A percentile compares a stretch with the other conserved stretches of the same genome.
These are phyloP conservation scores for Timandra comae DNA, from an alignment of 2,888 invertebrate species.

Conservation along the genomic window DNA sequence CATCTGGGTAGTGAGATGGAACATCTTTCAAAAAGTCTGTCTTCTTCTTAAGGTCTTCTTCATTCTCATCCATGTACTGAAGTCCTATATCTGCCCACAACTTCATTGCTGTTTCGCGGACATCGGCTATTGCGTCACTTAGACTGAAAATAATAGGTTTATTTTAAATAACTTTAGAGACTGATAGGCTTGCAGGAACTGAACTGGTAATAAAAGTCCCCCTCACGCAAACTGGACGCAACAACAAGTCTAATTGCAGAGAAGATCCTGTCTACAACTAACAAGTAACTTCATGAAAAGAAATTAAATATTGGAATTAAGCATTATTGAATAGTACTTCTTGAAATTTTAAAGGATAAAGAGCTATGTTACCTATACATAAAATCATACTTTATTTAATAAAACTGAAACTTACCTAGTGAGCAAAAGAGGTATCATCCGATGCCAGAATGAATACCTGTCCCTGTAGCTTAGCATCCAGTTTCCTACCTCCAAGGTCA, in stretches of 20 bases:
- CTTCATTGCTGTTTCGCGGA: conserved; percentile 77
- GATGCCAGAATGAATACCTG: conserved; percentile 92
- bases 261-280: too few species aligned
- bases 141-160: conserved; percentile 71
- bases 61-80: conserved; percentile 90
- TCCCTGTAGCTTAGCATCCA: conserved; percentile 88
- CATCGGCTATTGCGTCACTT: conserved; percentile 87
- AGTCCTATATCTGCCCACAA: conserved; percentile 86
- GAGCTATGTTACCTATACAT: too few species aligned
- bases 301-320: too few species aligned
- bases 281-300: too few species aligned
- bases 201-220: too few species aligned
- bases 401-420: conserved; percentile 86
- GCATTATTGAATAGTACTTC: too few species aligned
- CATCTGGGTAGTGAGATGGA: conserved; percentile 85
- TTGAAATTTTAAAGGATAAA: too few species aligned
- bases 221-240: too few species aligned
- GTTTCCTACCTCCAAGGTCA: conserved; percentile 84
- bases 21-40: conserved; percentile 83
- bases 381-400: too few species aligned
- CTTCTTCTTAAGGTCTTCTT: conserved; percentile 89
- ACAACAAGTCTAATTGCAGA: too few species aligned
- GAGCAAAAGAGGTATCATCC: conserved; percentile 88
- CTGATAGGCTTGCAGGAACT: too few species aligned
- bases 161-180: conserved; percentile 2